Base-by-base conservation (phyloP, 2,888 invertebrate species). In the Punctoribates punctum region DNA sequence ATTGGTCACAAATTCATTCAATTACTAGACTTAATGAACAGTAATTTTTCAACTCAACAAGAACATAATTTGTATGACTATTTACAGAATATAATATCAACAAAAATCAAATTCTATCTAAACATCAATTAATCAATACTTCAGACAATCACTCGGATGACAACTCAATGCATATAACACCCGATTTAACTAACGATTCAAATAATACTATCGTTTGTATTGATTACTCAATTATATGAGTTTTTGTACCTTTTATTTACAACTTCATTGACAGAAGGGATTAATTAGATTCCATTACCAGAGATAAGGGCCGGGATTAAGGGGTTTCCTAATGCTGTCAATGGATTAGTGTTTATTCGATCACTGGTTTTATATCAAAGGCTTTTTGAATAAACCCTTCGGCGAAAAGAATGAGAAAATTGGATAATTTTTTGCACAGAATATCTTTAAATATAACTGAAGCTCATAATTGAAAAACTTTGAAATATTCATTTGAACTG, bases 41-140 rank as follows among this genome's bases (percentile, higher is more conserved):
- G 29, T 25, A 6, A 29, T 27, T 25, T 27, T 20, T 60, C 4
- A 34, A 15, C n/a, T 65, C 5, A 34, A 34, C 9, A 65, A 65
- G n/a, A n/a, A 34, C 29, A 65, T n/a, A 65, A 34, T 23, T 34
- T 65, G 9, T 29, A 34, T 65, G 65, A 65, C 65, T 65, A 65
- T 65, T 34, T 65, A 65, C 65, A 65, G 3, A 5, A 38, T n/a
- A 60, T 60, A 25, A 60, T 27, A 25, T 20, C 25, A 60, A 54
- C 54, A 54, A 54, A 20, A 54, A 54, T 54, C 54, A 54, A 51
- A 23, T 23, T 23, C 25, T 54, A 54, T n/a, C 8, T 23, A 23
- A 23, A 54, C 54, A 23, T 34, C 8, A 34, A 34, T 34, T 34
- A 3, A 20, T 54, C 54, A 54, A 54, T 11, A 54, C 20, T 54